Base-by-base conservation (phyloP, 2,888 invertebrate genomes). In the Gymnosoma rotundatum region DNA sequence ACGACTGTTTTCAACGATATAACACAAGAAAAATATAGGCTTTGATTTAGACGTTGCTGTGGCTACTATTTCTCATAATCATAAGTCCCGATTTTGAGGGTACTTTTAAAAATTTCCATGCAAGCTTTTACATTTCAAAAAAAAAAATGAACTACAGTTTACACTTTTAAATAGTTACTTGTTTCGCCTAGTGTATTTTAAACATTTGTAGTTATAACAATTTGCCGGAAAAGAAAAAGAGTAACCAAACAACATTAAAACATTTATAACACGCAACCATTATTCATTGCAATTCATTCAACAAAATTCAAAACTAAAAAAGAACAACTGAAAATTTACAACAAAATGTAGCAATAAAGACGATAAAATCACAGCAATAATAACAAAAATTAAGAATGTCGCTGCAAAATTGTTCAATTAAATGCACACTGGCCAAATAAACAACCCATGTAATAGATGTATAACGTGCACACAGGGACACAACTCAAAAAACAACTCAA, bases 331-430 rank as follows among this genome's bases (percentile, higher is more conserved):
- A 64, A 73, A 20, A 52, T 52, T 8, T 60, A 56, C 66, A 79
- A 72, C 72, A 76, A 81, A 64, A 80, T 63, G 74, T 81, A 50
- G 66, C 60, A 70, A 74, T 64, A 76, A 73, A 54, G 60, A 36
- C 61, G 82, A 85, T 85, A 69, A 78, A 81, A 85, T 85, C 78
- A 42, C 54, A 67, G 67, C 58, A 82, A 75, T 42, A 72, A 54
- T 16, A 72, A 70, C 25, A 79, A 67, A 69, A 48, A 56, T 52
- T 21, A 36, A 20, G 73, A 76, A 76, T 83, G 79, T 80, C 67
- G 73, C 64, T 80, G 63, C 83, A 83, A 83, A 80, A 80, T 85
- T 85, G 83, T 83, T 85, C 76, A 80, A 85, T 78, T 74, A 78
- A 78, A 74, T 74, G 64, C 78, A 78, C 69, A 74, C 64, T 58